Evolutionary conservation across 2,113 vertebrate species (phyloP), one percentile per base, ranked within the genome.

Genomic region (Carollia perspicillata): DNA sequence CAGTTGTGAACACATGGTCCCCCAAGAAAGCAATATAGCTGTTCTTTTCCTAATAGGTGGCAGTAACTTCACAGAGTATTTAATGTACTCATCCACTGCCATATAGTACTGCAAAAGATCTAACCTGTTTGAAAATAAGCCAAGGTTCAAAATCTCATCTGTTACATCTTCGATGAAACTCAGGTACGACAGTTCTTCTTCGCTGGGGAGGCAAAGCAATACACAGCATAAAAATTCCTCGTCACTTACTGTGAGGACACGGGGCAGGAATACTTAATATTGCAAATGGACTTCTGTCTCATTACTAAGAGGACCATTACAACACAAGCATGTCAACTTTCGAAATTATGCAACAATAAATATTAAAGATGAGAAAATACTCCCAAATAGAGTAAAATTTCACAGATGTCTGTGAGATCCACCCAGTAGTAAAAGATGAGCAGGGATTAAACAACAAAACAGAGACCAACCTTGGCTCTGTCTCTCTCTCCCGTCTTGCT

Each of bases 91-190:
- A 40, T 96, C 23, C 84, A 65, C 0, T 65, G 33, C 26, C 65
- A 75, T 8, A 58, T 10, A 90, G 7, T 91, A 78, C 83, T 89
- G 69, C 0, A 1, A 84, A 89, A 87, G 72, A 97, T 94, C 98
- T 68, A 90, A 99, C 99, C 99, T 99, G 98, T 99, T 98, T 95
- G 99, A 99, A 98, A 99, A 99, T 30, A 99, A 97, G 58, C 99
- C 99, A 42, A 99, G 98, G 95, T 97, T 98, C 97, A 99, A 98
- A 97, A 99, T 99, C 74, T 99, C 99, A 94, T 99, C 99, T 83
- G 99, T 99, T 91, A 99, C 95, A 93, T 99, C 99, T 97, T 99
- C 98, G 96, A 99, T 99, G 97, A 99, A 99, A 96, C 98, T 98
- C 71, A 99, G 98, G 98, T 99, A 99, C 92, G 98, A 95, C 58